Percentiles rank a stretch among this genome's conserved stretches.
Conservation (phyloP, 1,140 invertebrate species). For the Pseudomyrmex pallidus region DNA sequence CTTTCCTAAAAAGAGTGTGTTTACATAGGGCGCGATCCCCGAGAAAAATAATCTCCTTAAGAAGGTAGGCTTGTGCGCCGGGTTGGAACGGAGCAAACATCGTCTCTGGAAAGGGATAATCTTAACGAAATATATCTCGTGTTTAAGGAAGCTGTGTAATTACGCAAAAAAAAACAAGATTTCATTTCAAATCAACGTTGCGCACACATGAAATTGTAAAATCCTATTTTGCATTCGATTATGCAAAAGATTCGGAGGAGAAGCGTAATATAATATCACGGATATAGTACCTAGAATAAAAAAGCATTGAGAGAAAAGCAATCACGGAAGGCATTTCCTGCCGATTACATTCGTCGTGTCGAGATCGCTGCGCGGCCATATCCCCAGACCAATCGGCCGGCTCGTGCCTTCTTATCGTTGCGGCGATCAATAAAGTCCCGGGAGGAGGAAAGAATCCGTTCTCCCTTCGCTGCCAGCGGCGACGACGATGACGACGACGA, state of each 20-base stretch:
- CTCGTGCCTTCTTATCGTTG: constrained; percentile 83
- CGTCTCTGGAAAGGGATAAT: not conserved
- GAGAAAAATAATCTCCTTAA: constrained; percentile 33
- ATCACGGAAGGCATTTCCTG: constrained; percentile 5
- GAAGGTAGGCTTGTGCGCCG: not conserved
- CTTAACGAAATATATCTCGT: not conserved
- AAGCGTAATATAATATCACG: no score
- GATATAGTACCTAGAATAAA: no score
- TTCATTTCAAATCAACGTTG: no score
- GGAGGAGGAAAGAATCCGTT: constrained; percentile 84
- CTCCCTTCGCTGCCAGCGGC: constrained; percentile 77
- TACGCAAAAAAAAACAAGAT: no score
- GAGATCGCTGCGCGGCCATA: constrained; percentile 55
- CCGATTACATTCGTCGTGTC: not conserved
- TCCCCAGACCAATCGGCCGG: constrained; percentile 80
- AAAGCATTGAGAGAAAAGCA: not conserved
- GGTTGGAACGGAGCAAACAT: not conserved
- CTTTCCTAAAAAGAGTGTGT: constrained; percentile 10
- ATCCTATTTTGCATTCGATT: no score
- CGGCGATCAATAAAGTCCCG: constrained; percentile 84
- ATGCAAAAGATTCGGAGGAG: no score
- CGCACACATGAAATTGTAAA: no score
- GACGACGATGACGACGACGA: constrained; percentile 70
- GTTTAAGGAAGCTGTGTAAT: no score
- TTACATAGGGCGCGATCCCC: constrained; percentile 9